Percentiles rank a stretch among this genome's conserved stretches.
These are phyloP conservation scores for Gasteruption jaculator DNA, from an alignment of 2,888 invertebrate genomes.

Conservation along the genomic window DNA sequence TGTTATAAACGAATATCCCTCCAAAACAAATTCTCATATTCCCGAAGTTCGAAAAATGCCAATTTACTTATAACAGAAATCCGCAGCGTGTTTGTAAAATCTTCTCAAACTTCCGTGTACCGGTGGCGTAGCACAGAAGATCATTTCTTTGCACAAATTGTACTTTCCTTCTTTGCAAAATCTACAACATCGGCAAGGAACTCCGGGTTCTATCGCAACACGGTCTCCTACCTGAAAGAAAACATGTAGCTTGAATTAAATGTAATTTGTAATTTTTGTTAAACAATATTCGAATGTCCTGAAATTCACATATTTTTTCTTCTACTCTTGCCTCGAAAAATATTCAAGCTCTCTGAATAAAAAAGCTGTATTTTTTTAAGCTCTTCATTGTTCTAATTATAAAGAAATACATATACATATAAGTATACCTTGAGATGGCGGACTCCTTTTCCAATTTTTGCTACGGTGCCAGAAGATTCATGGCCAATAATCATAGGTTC, in stretches of 20 bases:
- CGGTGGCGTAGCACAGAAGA: conserved; percentile 95
- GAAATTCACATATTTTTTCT: neutral
- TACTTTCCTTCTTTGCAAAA: conserved; percentile 87
- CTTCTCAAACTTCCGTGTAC: conserved; percentile 82
- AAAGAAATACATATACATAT: no score
- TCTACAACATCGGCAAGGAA: conserved; percentile 78
- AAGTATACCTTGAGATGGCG: conserved; percentile 62
- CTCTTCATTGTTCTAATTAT: neutral
- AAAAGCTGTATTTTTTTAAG: neutral
- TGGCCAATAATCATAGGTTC: conserved; percentile 95
- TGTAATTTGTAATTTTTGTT: neutral
- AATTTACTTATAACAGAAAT: conserved; percentile 78
- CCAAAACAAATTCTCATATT: no score
- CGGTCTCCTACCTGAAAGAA: conserved; percentile 67
- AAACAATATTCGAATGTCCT: conserved; percentile 34
- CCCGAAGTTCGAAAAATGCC: no score
- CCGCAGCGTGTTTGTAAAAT: conserved; percentile 86
- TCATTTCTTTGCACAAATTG: conserved; percentile 83
- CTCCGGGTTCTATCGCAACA: conserved; percentile 93
- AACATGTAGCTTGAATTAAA: conserved; percentile 4
- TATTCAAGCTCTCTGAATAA: conserved; percentile 1
- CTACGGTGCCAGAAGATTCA: conserved; percentile 80
- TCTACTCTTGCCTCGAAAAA: no score
- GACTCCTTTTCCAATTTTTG: conserved; percentile 70
- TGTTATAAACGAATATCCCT: no score